Conservation (phyloP, 2,113 vertebrate species). For the Parotia lawesii region DNA sequence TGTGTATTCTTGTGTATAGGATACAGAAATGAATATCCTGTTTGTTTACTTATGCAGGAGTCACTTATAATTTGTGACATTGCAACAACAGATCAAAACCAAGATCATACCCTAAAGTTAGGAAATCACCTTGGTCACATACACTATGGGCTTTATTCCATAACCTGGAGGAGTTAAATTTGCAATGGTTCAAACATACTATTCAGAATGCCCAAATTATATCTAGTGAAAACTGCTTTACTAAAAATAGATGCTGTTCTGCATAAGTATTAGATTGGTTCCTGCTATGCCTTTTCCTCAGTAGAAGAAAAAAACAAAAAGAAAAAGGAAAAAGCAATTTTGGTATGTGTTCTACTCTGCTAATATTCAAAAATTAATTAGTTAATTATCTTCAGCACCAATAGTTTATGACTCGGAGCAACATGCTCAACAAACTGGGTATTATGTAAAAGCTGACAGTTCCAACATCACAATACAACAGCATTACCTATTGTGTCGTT, state of each 20-base stretch:
- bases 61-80: neutral
- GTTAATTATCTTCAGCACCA: neutral
- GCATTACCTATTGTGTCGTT: neutral
- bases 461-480: neutral
- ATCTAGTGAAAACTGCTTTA: slow-evolving; percentile 8
- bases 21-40: neutral
- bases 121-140: neutral
- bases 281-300: neutral
- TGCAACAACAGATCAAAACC: neutral
- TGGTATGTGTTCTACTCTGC: neutral
- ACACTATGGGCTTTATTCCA: neutral
- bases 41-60: neutral
- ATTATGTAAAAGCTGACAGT: neutral
- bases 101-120: neutral
- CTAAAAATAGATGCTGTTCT: slow-evolving; percentile 59
- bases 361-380: neutral
- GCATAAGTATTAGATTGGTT: slow-evolving; percentile 35
- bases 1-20: neutral
- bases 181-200: neutral
- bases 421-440: accelerated
- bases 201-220: slow-evolving; percentile 35
- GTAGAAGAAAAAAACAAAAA: neutral
- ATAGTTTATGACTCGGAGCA: neutral
- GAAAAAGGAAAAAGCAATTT: neutral
- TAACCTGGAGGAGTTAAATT: neutral